Conservation (phyloP, 2,797 vertebrate genomes). For the Chaunax sp. region DNA sequence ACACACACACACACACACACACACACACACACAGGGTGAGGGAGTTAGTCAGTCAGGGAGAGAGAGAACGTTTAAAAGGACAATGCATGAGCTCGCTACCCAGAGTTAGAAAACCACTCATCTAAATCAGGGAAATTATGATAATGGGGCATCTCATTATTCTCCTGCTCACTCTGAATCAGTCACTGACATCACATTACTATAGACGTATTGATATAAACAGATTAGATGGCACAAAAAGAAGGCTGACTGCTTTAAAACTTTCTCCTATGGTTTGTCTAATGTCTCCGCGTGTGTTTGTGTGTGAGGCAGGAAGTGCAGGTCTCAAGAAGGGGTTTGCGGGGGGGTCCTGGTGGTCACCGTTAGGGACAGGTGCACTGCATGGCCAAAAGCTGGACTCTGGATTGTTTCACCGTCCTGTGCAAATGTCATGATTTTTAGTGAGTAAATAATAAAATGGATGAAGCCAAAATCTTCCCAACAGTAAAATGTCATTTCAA, state of each 20-base stretch:
- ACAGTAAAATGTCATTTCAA: neutral
- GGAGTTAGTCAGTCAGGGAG: conserved; percentile 27
- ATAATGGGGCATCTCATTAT: conserved; percentile 84
- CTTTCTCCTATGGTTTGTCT: conserved; percentile 70
- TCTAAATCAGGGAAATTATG: conserved; percentile 88
- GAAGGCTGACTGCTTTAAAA: conserved; percentile 69
- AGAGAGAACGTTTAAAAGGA: conserved; percentile 69
- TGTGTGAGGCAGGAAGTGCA: conserved; percentile 33
- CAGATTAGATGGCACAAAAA: conserved; percentile 78
- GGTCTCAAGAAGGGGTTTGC: conserved; percentile 81
- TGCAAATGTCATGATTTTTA: too few species aligned
- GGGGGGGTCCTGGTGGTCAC: conserved; percentile 72
- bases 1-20: conserved; percentile 22
- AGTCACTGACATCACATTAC: conserved; percentile 82
- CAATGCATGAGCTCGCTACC: conserved; percentile 74
- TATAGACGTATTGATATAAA: conserved; percentile 81
- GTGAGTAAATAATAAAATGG: too few species aligned
- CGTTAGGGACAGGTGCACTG: conserved; percentile 74
- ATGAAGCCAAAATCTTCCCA: conserved; percentile 25
- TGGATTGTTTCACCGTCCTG: conserved; percentile 60
- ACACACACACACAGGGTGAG: conserved; percentile 40
- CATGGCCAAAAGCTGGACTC: conserved; percentile 44
- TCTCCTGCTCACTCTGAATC: conserved; percentile 78
- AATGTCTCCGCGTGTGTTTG: conserved; percentile 22
- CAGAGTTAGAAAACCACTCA: conserved; percentile 83